phyloP scores from a whole-genome alignment of 2,113 vertebrate genomes.

The Forbesichthys agassizii region DNA sequence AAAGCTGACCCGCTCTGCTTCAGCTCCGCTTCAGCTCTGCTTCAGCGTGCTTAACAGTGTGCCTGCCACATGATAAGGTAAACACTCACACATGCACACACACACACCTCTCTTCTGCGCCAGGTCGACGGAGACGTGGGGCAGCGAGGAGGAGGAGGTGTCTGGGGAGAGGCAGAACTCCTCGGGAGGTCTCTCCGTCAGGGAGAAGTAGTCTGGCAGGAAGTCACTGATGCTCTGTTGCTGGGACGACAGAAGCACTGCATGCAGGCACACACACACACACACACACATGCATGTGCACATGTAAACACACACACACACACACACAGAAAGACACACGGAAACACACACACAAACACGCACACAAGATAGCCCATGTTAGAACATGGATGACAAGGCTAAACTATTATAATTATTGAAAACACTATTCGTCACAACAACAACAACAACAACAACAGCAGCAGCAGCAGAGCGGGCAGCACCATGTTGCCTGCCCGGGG shows the following conservation, averaged over 20 bases:
- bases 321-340: neutral
- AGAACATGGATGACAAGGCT: too few relatives aligned
- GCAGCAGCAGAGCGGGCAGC: slow-evolving; percentile 49
- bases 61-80: too few relatives aligned
- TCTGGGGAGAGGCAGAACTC: slow-evolving; percentile 98
- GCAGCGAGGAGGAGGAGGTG: slow-evolving; percentile 79
- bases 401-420: too few relatives aligned
- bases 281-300: neutral
- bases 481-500: slow-evolving; percentile 82
- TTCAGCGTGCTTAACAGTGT: too few relatives aligned
- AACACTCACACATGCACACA: neutral
- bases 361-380: neutral
- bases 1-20: too few relatives aligned
- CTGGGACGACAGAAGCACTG: slow-evolving; percentile 73
- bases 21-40: too few relatives aligned
- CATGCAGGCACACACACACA: slow-evolving; percentile 28
- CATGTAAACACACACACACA: slow-evolving; percentile 8
- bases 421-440: neutral
- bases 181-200: slow-evolving; percentile 91
- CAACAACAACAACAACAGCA: neutral
- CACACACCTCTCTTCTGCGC: slow-evolving; percentile 86
- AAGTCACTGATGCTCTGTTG: slow-evolving; percentile 86
- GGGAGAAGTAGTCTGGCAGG: slow-evolving; percentile 92
- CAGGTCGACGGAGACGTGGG: slow-evolving; percentile 86
- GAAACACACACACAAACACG: slow-evolving; percentile 10